Evolutionary conservation across 2,888 invertebrate genomes (phyloP).

Genomic region (Steinernema carpocapsae): DNA sequence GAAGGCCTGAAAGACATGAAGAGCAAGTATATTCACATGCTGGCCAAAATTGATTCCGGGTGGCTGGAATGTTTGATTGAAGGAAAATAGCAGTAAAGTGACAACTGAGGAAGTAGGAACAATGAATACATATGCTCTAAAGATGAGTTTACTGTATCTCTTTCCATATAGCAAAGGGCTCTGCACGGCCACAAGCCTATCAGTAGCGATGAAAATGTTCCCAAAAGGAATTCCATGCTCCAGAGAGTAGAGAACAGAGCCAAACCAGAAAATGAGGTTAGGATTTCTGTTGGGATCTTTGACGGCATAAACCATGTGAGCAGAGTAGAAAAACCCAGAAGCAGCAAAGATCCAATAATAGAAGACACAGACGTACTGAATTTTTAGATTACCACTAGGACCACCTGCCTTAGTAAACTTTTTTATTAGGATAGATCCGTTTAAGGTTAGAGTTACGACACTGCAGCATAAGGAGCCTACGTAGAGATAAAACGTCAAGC

Average conservation of each 20-base stretch:
- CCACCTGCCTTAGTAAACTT: background rate
- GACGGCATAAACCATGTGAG: background rate
- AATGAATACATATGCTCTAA: background rate
- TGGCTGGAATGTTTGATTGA: background rate
- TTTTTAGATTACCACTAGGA: background rate
- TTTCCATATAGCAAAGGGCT: background rate
- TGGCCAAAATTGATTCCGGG: background rate
- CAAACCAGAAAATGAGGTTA: conserved; percentile 14
- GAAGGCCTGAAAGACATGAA: background rate
- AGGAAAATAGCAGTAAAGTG: background rate
- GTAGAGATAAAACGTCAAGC: background rate
- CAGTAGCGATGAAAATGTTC: background rate
- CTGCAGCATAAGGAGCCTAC: background rate
- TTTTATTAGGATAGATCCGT: background rate
- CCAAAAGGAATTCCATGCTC: conserved; percentile 4
- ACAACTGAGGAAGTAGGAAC: background rate
- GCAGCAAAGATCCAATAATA: conserved; percentile 13
- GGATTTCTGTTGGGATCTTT: background rate
- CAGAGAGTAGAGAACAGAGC: background rate
- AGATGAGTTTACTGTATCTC: background rate
- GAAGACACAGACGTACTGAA: conserved; percentile 6
- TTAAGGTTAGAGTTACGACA: background rate
- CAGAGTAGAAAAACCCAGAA: background rate
- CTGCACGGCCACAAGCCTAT: conserved; percentile 3
- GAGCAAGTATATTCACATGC: background rate